Conservation (phyloP, 2,113 vertebrate species). For the Melospiza melodia region DNA sequence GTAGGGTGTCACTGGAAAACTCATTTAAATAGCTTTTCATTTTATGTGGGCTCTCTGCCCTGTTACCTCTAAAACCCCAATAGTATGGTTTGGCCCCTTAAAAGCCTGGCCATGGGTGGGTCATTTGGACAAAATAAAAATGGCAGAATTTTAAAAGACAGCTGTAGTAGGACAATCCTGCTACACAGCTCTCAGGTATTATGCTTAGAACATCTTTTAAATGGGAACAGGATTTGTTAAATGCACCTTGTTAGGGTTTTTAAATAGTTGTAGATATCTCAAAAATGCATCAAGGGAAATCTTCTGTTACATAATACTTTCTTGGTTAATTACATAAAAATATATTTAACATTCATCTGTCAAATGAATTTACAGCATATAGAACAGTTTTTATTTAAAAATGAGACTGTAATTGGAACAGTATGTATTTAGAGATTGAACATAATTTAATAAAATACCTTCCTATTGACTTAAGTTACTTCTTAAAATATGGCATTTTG, state of each 20-base stretch:
- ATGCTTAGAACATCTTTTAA: not conserved
- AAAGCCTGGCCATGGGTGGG: not conserved
- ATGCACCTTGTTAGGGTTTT: not conserved
- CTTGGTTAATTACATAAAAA: not conserved
- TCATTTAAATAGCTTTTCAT: not conserved
- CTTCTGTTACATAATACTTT: not conserved
- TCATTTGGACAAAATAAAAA: not conserved
- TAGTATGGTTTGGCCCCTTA: rapidly evolving
- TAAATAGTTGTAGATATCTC: not conserved
- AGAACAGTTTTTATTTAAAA: not conserved
- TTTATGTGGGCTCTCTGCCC: not conserved
- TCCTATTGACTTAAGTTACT: not conserved
- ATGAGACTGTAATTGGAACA: not conserved
- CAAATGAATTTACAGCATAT: not conserved
- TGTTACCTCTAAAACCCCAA: not conserved
- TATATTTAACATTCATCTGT: not conserved
- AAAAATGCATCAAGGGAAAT: not conserved
- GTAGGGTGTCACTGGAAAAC: not conserved
- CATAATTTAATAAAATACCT: not conserved
- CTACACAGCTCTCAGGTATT: not conserved
- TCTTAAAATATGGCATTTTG: not conserved
- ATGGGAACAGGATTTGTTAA: not conserved
- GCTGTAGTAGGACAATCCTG: not conserved
- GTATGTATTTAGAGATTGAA: not conserved
- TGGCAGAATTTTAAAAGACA: not conserved